A percentile compares a stretch with the other conserved stretches of the same genome.
Conservation (phyloP, 2,888 invertebrate genomes). For the Pristionchus maxplancki region DNA sequence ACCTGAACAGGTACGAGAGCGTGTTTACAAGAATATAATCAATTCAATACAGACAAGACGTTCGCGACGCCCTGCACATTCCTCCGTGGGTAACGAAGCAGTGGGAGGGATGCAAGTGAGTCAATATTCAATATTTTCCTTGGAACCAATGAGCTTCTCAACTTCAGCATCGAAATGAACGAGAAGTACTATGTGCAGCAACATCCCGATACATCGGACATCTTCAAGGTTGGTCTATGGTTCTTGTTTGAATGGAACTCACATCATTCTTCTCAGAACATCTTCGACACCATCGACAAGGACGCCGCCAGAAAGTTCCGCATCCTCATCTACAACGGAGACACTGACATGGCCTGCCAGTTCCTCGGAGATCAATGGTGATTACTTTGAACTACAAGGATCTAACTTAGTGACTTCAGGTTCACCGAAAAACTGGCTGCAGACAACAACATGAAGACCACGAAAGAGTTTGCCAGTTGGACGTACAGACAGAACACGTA, state of each 20-base stretch:
- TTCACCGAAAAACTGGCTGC: conserved; percentile 70
- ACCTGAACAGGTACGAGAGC: conserved; percentile 20
- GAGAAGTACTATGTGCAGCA: conserved; percentile 66
- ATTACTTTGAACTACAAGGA: neutral
- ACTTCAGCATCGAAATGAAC: conserved; percentile 66
- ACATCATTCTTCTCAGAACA: neutral
- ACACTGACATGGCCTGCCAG: conserved; percentile 71
- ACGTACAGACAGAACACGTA: conserved; percentile 58
- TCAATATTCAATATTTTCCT: neutral
- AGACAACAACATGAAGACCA: conserved; percentile 57
- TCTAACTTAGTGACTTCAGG: too few relatives aligned
- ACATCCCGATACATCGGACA: conserved; percentile 69
- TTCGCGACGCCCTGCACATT: conserved; percentile 65
- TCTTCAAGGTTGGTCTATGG: conserved; percentile 57
- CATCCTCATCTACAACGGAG: conserved; percentile 73
- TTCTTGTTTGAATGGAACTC: neutral
- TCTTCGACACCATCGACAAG: neutral
- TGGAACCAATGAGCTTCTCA: neutral
- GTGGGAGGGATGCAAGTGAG: conserved; percentile 66
- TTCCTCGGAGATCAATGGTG: conserved; percentile 74
- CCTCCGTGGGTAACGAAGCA: conserved; percentile 53
- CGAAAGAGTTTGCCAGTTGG: conserved; percentile 61
- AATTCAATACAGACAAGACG: conserved; percentile 55
- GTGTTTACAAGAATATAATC: too few relatives aligned
- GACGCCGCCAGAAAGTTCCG: conserved; percentile 50